These are phyloP conservation scores for Pandemis heparana DNA, from an alignment of 2,888 invertebrate species.

Conservation along the genomic window DNA sequence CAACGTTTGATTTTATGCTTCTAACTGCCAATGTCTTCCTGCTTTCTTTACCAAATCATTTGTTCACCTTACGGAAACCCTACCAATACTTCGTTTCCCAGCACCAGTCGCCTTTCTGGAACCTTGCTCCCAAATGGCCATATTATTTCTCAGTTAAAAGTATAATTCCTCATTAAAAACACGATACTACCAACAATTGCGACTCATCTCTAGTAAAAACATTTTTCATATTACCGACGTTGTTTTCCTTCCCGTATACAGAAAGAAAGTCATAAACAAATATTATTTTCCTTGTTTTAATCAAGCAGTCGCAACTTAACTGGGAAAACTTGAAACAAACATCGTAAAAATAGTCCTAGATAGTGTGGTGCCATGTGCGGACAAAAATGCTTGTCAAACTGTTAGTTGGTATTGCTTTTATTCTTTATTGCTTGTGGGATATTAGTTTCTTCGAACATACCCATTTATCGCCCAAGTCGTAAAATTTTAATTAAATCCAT, in stretches of 20 bases:
- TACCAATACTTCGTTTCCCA: too few relatives aligned
- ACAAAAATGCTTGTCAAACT: slow-evolving; percentile 44
- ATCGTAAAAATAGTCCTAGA: slow-evolving; percentile 62
- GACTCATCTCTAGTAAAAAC: slow-evolving; percentile 38
- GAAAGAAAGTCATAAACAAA: slow-evolving; percentile 47
- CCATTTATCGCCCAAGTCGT: slow-evolving; percentile 9
- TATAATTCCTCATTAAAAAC: background rate
- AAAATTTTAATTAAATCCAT: slow-evolving; percentile 31
- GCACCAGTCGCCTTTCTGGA: too few relatives aligned
- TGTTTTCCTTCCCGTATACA: slow-evolving; percentile 41
- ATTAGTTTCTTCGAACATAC: slow-evolving; percentile 35
- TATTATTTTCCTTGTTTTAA: slow-evolving; percentile 59
- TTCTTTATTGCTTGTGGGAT: slow-evolving; percentile 21
- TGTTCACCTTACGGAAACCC: too few relatives aligned
- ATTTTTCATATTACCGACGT: slow-evolving; percentile 39
- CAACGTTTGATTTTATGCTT: too few relatives aligned
- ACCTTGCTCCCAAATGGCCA: too few relatives aligned
- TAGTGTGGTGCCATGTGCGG: slow-evolving; percentile 44
- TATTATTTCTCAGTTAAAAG: background rate
- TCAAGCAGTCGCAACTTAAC: slow-evolving; percentile 57
- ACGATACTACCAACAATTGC: background rate
- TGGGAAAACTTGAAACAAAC: slow-evolving; percentile 61
- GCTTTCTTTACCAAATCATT: too few relatives aligned
- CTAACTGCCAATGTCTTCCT: too few relatives aligned
- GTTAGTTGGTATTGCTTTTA: slow-evolving; percentile 41